phyloP scores from a whole-genome alignment of 2,888 invertebrate species.

The Chalcis sispes region DNA sequence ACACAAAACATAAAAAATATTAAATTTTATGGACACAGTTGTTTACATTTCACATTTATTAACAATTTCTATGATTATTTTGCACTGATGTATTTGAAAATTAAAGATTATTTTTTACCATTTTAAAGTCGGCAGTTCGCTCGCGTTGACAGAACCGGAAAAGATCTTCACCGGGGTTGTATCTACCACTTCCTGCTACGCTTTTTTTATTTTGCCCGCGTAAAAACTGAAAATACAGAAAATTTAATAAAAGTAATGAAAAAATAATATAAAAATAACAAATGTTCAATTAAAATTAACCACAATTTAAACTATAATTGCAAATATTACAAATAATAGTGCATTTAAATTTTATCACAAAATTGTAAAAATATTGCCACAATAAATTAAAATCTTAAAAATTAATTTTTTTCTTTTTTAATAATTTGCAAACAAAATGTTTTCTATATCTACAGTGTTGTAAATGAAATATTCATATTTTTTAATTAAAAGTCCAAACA shows the following conservation, averaged over 20 bases:
- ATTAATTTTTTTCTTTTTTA: no score
- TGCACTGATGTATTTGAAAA: constrained; percentile 32
- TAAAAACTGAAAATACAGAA: no score
- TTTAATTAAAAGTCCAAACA: no score
- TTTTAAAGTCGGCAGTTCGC: constrained; percentile 60
- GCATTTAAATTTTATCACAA: no score
- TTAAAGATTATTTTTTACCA: constrained; percentile 61
- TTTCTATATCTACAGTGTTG: no score
- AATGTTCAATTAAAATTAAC: no score
- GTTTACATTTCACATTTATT: neutral
- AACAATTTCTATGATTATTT: constrained; percentile 19
- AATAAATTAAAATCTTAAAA: no score
- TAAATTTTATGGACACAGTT: neutral
- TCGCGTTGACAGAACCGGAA: constrained; percentile 62
- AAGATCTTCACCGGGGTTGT: constrained; percentile 48
- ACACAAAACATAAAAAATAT: constrained; percentile 29
- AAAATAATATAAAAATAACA: neutral
- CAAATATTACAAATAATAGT: no score
- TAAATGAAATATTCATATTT: no score
- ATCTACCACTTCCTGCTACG: constrained; percentile 16
- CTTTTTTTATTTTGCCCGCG: neutral
- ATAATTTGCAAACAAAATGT: no score
- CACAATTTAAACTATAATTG: no score
- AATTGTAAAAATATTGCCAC: no score
- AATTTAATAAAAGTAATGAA: neutral